phyloP scores from a whole-genome alignment of 2,888 invertebrate genomes.

The Tortrix viridana region DNA sequence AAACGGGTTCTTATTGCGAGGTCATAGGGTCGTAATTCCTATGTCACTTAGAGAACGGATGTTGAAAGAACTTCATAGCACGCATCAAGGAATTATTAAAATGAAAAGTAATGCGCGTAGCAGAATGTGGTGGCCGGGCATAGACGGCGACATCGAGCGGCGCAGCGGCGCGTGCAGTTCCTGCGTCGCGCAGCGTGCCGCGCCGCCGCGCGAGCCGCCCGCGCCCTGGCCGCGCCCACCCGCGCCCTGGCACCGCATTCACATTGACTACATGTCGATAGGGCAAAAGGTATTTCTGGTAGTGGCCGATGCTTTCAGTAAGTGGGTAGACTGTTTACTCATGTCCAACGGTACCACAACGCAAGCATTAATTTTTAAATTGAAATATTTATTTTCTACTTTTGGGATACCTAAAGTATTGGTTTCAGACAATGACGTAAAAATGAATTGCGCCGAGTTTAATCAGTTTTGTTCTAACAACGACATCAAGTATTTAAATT shows the following conservation, averaged over 20 bases:
- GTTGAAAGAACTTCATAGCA: slow-evolving; percentile 37
- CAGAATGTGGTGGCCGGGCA: slow-evolving; percentile 40
- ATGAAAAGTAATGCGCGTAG: slow-evolving; percentile 15
- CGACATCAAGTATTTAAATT: slow-evolving; percentile 36
- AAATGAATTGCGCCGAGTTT: slow-evolving; percentile 34
- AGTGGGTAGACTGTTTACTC: slow-evolving; percentile 42
- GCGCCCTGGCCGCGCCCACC: slow-evolving; percentile 12
- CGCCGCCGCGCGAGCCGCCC: slow-evolving; percentile 4
- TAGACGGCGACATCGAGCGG: slow-evolving; percentile 39
- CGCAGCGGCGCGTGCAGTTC: not conserved
- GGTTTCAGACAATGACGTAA: slow-evolving; percentile 36
- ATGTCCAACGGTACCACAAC: slow-evolving; percentile 39
- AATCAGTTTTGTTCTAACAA: slow-evolving; percentile 37
- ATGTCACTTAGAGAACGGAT: slow-evolving; percentile 20
- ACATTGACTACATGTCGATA: slow-evolving; percentile 4
- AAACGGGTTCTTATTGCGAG: slow-evolving; percentile 14
- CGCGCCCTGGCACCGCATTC: slow-evolving; percentile 9
- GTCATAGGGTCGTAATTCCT: slow-evolving; percentile 20
- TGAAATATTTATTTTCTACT: slow-evolving; percentile 38
- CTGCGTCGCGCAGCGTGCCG: not conserved
- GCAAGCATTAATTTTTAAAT: slow-evolving; percentile 32
- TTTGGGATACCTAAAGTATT: slow-evolving; percentile 36
- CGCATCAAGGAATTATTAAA: slow-evolving; percentile 41
- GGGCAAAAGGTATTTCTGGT: slow-evolving; percentile 32
- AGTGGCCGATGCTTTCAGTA: slow-evolving; percentile 37